Conservation (phyloP, 2,113 vertebrate genomes). For the Lates calcarifer region DNA sequence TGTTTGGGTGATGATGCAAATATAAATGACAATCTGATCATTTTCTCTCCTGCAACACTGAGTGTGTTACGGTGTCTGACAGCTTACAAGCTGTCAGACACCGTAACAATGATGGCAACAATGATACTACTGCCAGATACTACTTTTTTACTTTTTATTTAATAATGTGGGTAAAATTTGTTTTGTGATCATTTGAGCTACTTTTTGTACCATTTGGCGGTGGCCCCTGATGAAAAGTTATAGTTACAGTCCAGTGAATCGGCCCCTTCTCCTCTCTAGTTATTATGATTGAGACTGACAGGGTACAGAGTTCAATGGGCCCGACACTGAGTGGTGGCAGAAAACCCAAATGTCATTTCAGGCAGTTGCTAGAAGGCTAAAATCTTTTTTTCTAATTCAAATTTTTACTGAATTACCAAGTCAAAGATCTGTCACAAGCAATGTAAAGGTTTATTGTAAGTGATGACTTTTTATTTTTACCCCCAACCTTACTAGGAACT, state of each 20-base stretch:
- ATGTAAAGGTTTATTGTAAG: not conserved
- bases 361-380: conserved; percentile 1
- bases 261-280: not conserved
- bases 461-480: not conserved
- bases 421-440: not conserved
- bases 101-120: too few relatives aligned
- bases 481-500: not conserved
- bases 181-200: not conserved
- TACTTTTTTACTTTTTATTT: not conserved
- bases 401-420: not conserved
- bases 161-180: not conserved
- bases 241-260: conserved; percentile 32
- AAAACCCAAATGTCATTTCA: conserved; percentile 26
- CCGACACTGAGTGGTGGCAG: not conserved
- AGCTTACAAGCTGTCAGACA: not conserved
- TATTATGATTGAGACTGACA: conserved; percentile 50
- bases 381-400: not conserved
- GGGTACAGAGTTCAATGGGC: conserved; percentile 28
- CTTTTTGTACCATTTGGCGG: not conserved
- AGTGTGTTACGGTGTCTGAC: not conserved
- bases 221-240: conserved; percentile 28
- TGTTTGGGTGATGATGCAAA: not conserved
- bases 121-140: not conserved
- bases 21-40: not conserved
- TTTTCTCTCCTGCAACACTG: not conserved